Conservation (phyloP, 2,888 invertebrate species). For the Morpho achilles region DNA sequence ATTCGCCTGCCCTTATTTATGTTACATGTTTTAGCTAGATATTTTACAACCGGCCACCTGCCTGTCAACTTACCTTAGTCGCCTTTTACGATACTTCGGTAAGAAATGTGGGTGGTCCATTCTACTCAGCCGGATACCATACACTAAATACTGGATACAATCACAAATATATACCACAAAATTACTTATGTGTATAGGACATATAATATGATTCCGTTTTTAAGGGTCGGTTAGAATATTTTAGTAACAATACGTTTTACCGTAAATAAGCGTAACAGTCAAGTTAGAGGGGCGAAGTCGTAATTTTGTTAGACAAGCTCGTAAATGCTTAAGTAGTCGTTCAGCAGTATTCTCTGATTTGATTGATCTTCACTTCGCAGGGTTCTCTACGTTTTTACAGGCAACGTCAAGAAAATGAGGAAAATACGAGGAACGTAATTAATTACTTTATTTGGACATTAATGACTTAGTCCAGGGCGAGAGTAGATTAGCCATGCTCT, state of each 20-base stretch:
- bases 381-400: constrained; percentile 64
- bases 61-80: too few relatives aligned
- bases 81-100: too few relatives aligned
- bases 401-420: constrained; percentile 63
- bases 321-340: constrained; percentile 65
- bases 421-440: constrained; percentile 69
- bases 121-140: too few relatives aligned
- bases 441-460: constrained; percentile 78
- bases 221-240: constrained; percentile 17
- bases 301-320: constrained; percentile 47
- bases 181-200: too few relatives aligned
- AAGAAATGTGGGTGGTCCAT: too few relatives aligned
- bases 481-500: constrained; percentile 61
- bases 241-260: constrained; percentile 12
- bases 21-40: too few relatives aligned
- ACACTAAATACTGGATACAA: too few relatives aligned
- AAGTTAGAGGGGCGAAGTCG: constrained; percentile 28
- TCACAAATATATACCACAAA: too few relatives aligned
- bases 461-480: constrained; percentile 69
- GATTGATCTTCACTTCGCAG: constrained; percentile 67
- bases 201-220: constrained; percentile 1
- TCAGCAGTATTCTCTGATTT: constrained; percentile 60
- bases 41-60: too few relatives aligned
- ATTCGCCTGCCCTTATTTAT: too few relatives aligned
- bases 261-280: constrained; percentile 26